Conservation (phyloP, 2,113 vertebrate genomes). For the Tenebrosternarchus preto region DNA sequence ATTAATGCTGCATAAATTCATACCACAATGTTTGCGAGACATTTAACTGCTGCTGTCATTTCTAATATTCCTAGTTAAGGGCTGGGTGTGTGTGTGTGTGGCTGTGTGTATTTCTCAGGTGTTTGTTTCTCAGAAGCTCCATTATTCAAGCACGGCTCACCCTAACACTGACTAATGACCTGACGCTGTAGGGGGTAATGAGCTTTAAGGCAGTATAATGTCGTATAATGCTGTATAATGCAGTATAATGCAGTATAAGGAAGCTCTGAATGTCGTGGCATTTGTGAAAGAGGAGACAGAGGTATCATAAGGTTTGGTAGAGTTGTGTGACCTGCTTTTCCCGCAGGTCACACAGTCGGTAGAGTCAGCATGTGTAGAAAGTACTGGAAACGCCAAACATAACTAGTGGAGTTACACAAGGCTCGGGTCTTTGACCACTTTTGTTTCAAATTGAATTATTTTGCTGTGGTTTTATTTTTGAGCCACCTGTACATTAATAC, state of each 20-base stretch:
- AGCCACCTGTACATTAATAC: background rate
- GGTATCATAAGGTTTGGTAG: background rate
- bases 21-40: conserved; percentile 89
- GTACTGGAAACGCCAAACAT: conserved; percentile 20
- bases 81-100: background rate
- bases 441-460: no score
- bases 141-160: conserved; percentile 84
- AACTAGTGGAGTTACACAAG: conserved; percentile 62
- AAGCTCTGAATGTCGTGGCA: conserved; percentile 76
- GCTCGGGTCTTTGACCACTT: background rate
- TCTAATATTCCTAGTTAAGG: conserved; percentile 91
- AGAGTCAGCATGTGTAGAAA: background rate
- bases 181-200: conserved; percentile 86
- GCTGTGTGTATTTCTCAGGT: conserved; percentile 47
- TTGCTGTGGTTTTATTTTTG: background rate
- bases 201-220: conserved; percentile 80
- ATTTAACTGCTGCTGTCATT: conserved; percentile 94
- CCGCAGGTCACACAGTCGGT: no score
- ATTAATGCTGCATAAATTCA: conserved; percentile 83
- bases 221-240: conserved; percentile 87
- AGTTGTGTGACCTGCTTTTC: no score
- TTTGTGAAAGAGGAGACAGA: conserved; percentile 70
- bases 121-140: conserved; percentile 85
- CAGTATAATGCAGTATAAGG: conserved; percentile 80
- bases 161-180: conserved; percentile 85